Evolutionary conservation across 2,888 invertebrate genomes (phyloP).

Genomic region (Iselma pallidipennis): DNA sequence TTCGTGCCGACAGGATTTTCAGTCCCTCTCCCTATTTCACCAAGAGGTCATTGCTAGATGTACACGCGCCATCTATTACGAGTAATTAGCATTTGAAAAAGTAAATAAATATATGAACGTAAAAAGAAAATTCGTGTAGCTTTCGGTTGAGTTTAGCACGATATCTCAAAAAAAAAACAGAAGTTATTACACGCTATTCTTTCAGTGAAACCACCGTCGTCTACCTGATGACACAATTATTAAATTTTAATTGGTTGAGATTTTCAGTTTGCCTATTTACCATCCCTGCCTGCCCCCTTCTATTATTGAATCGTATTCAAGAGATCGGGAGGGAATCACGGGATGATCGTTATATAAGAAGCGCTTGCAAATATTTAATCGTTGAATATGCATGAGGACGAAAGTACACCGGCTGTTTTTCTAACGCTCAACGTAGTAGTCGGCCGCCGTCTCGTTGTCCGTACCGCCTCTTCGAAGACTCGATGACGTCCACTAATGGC

Average conservation of each 20-base stretch:
- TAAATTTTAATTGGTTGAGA: background rate
- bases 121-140: too few relatives aligned
- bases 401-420: conserved; percentile 54
- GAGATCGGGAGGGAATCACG: conserved; percentile 40
- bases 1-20: conserved; percentile 39
- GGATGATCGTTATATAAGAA: conserved; percentile 55
- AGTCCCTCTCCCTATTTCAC: conserved; percentile 6
- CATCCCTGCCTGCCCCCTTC: background rate
- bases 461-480: conserved; percentile 18
- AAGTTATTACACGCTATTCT: background rate
- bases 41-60: conserved; percentile 11
- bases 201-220: background rate
- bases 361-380: conserved; percentile 55
- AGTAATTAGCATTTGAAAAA: conserved; percentile 29
- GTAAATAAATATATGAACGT: conserved; percentile 27
- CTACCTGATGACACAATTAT: background rate
- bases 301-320: conserved; percentile 42
- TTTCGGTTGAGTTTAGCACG: too few relatives aligned
- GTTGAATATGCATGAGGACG: conserved; percentile 54
- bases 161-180: conserved; percentile 1
- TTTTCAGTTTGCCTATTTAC: background rate
- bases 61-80: conserved; percentile 24
- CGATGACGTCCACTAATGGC: conserved; percentile 25
- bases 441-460: too few relatives aligned
- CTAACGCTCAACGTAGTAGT: conserved; percentile 43